Evolutionary conservation across 2,113 vertebrate genomes (phyloP), one percentile per base, ranked within the genome.

Genomic region (Hemichromis elongatus): DNA sequence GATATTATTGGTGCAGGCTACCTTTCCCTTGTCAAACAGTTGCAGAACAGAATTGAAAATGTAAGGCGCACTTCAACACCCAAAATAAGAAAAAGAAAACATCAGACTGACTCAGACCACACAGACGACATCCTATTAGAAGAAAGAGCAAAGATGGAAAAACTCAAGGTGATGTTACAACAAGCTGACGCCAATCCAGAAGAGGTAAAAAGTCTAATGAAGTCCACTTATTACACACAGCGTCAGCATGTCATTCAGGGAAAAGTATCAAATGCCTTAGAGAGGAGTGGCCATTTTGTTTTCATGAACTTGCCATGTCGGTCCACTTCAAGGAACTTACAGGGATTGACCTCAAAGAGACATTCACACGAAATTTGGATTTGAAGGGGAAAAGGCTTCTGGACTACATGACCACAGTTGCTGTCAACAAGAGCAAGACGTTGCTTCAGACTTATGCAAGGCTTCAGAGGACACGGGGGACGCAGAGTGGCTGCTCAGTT

Each of bases 121-220:
- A 79, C 53, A 56, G 42, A 83, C 0, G 53, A 80, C 28, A 53
- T 79, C 75, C 61, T 53, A 1, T 52, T 40, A 52, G 59, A 77
- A 77, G 21, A 86, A 28, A 83, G 1, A 33, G 77, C 84, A 89
- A 82, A 85, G 59, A 89, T 18, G 53, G 81, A 86, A 78, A 66
- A 77, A 66, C 7, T 86, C 18, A 89, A 82, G 54, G 26, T 81
- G 54, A 83, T 83, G 52, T 83, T 28, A 12, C 26, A 57, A 14
- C 26, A 57, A 26, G 24, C 13, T 56, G 24, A 28, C 0, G 7
- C 55, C 13, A 28, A 56, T 56, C 54, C 0, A 56, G 24, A 56
- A 0, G 13, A 56, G 55, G 7, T 56, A 26, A 56, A 56, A 16
- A 12, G 6, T 57, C 55, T 57, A 28, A 28, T 57, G 55, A 57